Evolutionary conservation across 2,797 vertebrate species (phyloP).

Genomic region (Rhinogobio ventralis): DNA sequence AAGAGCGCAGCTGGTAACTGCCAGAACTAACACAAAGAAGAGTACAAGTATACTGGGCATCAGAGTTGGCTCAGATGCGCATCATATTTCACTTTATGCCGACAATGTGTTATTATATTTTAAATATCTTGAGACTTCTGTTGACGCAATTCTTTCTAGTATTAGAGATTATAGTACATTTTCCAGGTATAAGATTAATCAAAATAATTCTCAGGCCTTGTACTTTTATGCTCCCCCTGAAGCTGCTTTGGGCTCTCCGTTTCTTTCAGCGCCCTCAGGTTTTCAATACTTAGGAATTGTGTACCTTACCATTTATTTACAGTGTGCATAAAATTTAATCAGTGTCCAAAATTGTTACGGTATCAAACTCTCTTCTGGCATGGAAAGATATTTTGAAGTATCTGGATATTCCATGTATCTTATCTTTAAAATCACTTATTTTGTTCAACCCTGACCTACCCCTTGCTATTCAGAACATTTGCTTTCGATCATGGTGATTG

Average conservation of each 20-base stretch:
- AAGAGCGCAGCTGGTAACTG: too few relatives aligned
- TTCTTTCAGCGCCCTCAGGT: background rate
- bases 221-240: background rate
- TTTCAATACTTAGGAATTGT: background rate
- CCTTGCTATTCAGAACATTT: background rate
- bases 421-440: background rate
- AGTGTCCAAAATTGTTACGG: background rate
- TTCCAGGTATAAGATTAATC: background rate
- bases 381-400: constrained; percentile 10
- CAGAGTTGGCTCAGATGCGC: background rate
- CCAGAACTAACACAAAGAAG: too few relatives aligned
- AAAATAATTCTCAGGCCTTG: background rate
- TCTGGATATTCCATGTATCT: background rate
- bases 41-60: background rate
- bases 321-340: too few relatives aligned
- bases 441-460: background rate
- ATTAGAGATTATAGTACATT: background rate
- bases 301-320: background rate
- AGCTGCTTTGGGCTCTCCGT: background rate
- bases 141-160: background rate
- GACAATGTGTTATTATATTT: background rate
- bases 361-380: background rate
- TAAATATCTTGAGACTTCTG: background rate
- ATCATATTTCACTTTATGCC: background rate
- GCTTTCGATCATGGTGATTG: background rate